Evolutionary conservation across 1,140 invertebrate species (phyloP), one percentile per base, ranked within the genome.

Genomic region (Limonius californicus): DNA sequence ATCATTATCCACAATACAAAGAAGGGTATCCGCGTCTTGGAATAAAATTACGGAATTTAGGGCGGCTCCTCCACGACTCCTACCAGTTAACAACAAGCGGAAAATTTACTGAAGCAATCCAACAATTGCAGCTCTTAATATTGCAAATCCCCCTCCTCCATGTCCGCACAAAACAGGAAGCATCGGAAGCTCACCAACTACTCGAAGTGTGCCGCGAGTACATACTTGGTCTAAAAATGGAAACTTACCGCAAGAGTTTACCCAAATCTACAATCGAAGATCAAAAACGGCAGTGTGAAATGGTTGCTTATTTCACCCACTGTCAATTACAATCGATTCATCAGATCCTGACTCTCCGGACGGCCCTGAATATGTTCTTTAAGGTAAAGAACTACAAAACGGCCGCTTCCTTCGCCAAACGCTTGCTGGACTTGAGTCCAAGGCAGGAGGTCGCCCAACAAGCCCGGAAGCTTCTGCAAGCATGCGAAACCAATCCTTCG

Each of bases 221-320:
- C 73, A 89, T 99, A 64, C 80, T 99, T 6, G 94, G 90, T 1
- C 77, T 99, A 20, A 89, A 90, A 72, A 95, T 99, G 92, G 98
- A 99, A 79, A 87, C 87, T 0, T 84, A 85, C 16, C 84, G 97
- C 58, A 99, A 98, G 81, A 90, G 89, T 73, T 78, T 97, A 70
- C 92, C 95, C 0, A 98, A 98, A 77, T 82, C 82, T 14, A 88
- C 87, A 1, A 70, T 91, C 12, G 87, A 94, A 14, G 91, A 98
- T 65, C 93, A 97, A 72, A 95, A 95, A 71, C 82, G 94, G 21
- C 85, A 90, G 8, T 97, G 94, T 76, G 95, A 98, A 81, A 90
- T 99, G 88, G 96, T 96, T 1, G 97, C 96, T 0, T 99, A 99
- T 76, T 99, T 99, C 77, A 98, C 97, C 0, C 96, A 99, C 75